Evolutionary conservation across 2,797 vertebrate species (phyloP), one percentile per base, ranked within the genome.

Genomic region (Linurgus olivaceus): DNA sequence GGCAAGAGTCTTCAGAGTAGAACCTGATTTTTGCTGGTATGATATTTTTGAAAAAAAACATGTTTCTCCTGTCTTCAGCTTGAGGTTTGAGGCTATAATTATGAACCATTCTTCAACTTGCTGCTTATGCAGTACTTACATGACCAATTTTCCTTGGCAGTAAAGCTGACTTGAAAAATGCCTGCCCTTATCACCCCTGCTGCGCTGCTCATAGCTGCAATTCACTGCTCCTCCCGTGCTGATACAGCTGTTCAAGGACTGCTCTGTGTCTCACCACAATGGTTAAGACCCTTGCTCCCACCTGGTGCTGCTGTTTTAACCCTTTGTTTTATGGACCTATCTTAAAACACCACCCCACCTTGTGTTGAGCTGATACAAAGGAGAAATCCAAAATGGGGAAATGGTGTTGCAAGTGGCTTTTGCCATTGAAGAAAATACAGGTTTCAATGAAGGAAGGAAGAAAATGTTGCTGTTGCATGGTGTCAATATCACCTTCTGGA

Each of bases 41-140:
- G 26, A 44, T 35, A 6, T 26, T 45, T 72, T 90, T 40, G 1
- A 44, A 42, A 74, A 52, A 52, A 26, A 59, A 55, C 23, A 19
- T 74, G 29, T 38, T 93, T 85, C 7, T 89, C 13, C 67, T 74
- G 38, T 82, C 68, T 92, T 17, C 15, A 54, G 21, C 31, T 87
- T 90, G 75, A 94, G n/a, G n/a, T 90, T 86, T 85, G 37, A 65
- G 62, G 25, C 63, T 78, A 6, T 83, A 88, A 76, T 71, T 94
- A 70, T 17, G 21, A 82, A 82, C 40, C 28, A 38, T 92, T 70
- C 35, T 87, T 93, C 61, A 66, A 3, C 48, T 67, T 82, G 24
- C 62, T 80, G 68, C 61, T 86, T 83, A 54, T 3, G 5, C 54
- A 77, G 51, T 67, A 74, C 48, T 86, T 88, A 65, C n/a, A 2